Base-by-base conservation (phyloP, 2,113 vertebrate species). In the Neolamprologus caudopunctatus region DNA sequence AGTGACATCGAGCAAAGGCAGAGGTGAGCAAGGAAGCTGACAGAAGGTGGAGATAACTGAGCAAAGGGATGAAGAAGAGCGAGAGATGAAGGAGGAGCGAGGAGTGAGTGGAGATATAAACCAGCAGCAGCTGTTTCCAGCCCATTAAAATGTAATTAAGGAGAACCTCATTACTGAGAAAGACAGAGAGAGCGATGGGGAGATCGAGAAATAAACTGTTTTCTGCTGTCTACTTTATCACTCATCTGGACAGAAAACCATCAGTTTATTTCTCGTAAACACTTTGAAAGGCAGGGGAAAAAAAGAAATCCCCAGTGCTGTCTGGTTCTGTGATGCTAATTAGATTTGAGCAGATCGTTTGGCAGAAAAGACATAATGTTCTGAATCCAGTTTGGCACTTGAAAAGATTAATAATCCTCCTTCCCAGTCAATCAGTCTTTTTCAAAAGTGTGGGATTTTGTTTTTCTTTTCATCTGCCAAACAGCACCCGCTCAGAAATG, bases 101-200 rank as follows among this genome's bases (percentile, higher is more conserved):
- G 57, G 82, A 83, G 73, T 63, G 85, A 82, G 75, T 9, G n/a
- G 47, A 73, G 87, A 81, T 84, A 81, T 82, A 91, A 92, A 92
- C 63, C 89, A 88, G 82, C 55, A 85, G 91, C 94, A 93, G 89
- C 92, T 94, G 94, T 89, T 94, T 90, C 87, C 86, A 95, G 87
- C 84, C 85, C 81, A 95, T 95, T 95, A 94, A 94, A 95, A 95
- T 93, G 93, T 93, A 95, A 94, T 95, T 93, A 94, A 91, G 87
- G 31, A 88, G 89, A 91, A 91, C 42, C 88, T 95, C 91, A 91
- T 95, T 94, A 94, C 80, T 78, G 79, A 83, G 66, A 84, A 68
- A 91, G 91, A 91, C 87, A 93, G 73, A 80, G 68, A 91, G 87
- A 89, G 85, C 37, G 28, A 94, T 83, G 83, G 53, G 54, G 42